phyloP scores from a whole-genome alignment of 1,140 invertebrate species.

The Tribolium madens region DNA sequence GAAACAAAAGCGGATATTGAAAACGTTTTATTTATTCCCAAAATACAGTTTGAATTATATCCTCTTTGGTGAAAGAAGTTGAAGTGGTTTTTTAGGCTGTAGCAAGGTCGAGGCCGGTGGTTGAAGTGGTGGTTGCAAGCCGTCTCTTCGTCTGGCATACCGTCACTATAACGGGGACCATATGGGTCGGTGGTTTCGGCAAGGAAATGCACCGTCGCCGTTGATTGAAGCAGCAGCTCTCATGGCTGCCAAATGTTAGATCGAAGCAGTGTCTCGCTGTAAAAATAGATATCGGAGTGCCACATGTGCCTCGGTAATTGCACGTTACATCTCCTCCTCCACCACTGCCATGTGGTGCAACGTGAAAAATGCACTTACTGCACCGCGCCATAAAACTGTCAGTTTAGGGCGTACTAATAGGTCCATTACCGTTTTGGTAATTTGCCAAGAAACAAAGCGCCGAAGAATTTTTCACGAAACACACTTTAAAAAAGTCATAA shows the following conservation, averaged over 20 bases:
- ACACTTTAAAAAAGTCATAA: constrained; percentile 20
- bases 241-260: constrained; percentile 43
- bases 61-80: no score
- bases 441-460: constrained; percentile 24
- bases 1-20: no score
- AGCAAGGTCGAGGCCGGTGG: neutral
- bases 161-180: constrained; percentile 21
- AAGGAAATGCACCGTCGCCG: constrained; percentile 20
- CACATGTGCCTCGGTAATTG: constrained; percentile 32
- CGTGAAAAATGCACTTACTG: constrained; percentile 6
- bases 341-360: constrained; percentile 11
- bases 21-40: no score
- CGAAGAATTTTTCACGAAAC: constrained; percentile 4
- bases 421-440: constrained; percentile 23
- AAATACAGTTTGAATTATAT: no score
- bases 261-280: constrained; percentile 26
- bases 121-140: neutral
- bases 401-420: constrained; percentile 18
- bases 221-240: constrained; percentile 16
- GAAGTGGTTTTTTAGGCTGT: neutral
- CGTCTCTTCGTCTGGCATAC: neutral
- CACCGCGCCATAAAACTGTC: constrained; percentile 8
- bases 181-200: constrained; percentile 41
- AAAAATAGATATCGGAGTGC: constrained; percentile 33
- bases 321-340: constrained; percentile 1